phyloP scores from a whole-genome alignment of 2,888 invertebrate genomes.

The Pheosia gnoma region DNA sequence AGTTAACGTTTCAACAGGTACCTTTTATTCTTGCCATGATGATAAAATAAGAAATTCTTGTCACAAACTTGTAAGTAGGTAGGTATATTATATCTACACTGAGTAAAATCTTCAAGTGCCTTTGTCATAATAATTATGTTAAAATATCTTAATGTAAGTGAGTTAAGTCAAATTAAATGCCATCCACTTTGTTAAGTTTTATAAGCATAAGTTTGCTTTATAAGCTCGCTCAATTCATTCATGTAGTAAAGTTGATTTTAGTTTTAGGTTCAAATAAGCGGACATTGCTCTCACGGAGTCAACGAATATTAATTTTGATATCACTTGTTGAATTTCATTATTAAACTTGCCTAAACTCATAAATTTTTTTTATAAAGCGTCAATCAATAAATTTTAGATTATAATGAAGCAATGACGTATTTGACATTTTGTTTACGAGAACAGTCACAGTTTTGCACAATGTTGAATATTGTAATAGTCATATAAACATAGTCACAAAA shows the following conservation, averaged over 20 bases:
- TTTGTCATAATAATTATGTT: conserved; percentile 77
- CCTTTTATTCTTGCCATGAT: conserved; percentile 84
- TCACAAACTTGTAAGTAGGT: conserved; percentile 67
- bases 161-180: conserved; percentile 84
- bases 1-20: conserved; percentile 81
- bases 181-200: conserved; percentile 85
- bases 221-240: conserved; percentile 83
- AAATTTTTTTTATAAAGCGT: conserved; percentile 21
- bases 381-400: conserved; percentile 37
- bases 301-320: conserved; percentile 15
- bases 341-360: conserved; percentile 15
- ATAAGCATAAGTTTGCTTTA: conserved; percentile 76
- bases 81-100: conserved; percentile 67
- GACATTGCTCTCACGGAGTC: conserved; percentile 57
- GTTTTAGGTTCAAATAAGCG: conserved; percentile 59
- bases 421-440: conserved; percentile 62
- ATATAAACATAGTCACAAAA: conserved; percentile 74
- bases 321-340: conserved; percentile 16
- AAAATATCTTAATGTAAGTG: conserved; percentile 74
- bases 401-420: conserved; percentile 61
- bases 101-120: conserved; percentile 75
- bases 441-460: conserved; percentile 64
- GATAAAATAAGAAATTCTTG: conserved; percentile 81
- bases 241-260: conserved; percentile 73
- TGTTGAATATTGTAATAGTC: conserved; percentile 68